These are phyloP conservation scores for Indicator indicator DNA, from an alignment of 2,113 vertebrate genomes.

Conservation along the genomic window DNA sequence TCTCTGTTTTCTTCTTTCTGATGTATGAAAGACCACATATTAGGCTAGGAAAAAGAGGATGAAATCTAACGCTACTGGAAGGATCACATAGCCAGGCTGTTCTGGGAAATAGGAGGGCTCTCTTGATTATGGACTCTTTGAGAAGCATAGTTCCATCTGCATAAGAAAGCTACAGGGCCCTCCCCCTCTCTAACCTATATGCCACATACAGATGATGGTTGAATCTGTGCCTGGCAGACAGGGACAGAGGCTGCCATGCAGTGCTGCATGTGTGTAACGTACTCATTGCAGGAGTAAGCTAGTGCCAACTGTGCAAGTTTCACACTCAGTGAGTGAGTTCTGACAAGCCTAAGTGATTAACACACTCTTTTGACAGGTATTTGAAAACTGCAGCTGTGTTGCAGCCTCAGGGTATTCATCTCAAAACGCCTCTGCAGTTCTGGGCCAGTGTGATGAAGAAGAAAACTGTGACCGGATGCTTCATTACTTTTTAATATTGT, in stretches of 20 bases:
- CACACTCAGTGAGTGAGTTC: background rate
- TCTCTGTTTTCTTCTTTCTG: background rate
- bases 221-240: background rate
- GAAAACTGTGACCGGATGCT: slow-evolving; percentile 73
- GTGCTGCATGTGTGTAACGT: background rate
- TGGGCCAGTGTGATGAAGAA: slow-evolving; percentile 77
- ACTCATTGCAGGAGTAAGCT: background rate
- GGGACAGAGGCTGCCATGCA: background rate
- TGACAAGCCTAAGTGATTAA: background rate
- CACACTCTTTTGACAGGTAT: slow-evolving; percentile 69
- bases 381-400: slow-evolving; percentile 81
- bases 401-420: slow-evolving; percentile 18
- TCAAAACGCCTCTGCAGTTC: slow-evolving; percentile 71
- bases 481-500: slow-evolving; percentile 76
- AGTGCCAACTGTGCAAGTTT: background rate
- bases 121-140: background rate
- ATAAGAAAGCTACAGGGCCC: background rate
- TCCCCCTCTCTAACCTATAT: fast-evolving
- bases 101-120: background rate
- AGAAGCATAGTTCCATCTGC: background rate
- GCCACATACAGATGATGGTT: background rate
- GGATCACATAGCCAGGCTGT: background rate
- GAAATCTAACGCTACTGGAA: background rate
- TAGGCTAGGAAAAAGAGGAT: background rate
- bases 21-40: background rate